phyloP scores from a whole-genome alignment of 1,140 invertebrate species.

The Diuraphis noxia region DNA sequence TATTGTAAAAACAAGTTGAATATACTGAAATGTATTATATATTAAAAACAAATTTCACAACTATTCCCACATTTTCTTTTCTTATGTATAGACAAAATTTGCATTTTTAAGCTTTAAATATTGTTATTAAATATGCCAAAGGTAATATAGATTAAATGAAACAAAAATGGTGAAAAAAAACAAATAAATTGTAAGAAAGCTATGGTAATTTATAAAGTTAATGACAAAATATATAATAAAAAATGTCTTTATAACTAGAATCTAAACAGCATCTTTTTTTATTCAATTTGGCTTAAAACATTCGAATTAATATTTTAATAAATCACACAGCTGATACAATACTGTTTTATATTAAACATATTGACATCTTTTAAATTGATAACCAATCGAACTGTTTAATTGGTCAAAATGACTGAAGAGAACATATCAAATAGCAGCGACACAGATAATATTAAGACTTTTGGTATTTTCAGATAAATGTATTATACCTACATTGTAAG shows the following conservation, averaged over 20 bases:
- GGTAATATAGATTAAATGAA: no score
- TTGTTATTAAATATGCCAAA: no score
- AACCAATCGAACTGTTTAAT: background rate
- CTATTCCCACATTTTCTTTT: no score
- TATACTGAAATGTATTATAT: no score
- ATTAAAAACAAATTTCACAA: no score
- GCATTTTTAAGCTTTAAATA: no score
- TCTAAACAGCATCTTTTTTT: background rate
- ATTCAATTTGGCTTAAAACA: background rate
- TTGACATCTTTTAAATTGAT: background rate
- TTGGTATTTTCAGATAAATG: background rate
- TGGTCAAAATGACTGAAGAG: background rate
- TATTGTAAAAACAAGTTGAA: background rate
- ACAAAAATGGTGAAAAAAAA: background rate
- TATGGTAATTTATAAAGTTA: background rate
- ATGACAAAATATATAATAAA: background rate
- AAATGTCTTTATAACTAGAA: background rate
- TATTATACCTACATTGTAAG: background rate
- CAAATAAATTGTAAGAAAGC: background rate
- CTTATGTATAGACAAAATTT: no score
- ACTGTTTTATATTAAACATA: background rate
- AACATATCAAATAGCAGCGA: background rate
- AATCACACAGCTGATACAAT: background rate
- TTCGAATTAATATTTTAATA: background rate
- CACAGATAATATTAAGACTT: background rate